phyloP scores from a whole-genome alignment of 1,140 invertebrate genomes.

The Octopus bimaculoides region DNA sequence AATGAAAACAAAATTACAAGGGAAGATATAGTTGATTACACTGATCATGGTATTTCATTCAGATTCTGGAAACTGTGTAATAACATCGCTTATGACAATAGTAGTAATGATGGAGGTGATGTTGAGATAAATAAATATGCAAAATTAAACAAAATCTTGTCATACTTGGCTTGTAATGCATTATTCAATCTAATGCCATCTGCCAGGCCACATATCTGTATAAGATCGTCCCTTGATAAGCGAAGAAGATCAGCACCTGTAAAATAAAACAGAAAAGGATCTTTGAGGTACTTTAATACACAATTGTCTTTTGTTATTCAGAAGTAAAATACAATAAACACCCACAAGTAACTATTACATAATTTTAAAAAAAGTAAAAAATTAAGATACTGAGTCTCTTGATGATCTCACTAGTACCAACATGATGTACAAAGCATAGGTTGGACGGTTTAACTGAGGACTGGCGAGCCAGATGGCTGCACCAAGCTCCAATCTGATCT shows the following conservation, averaged over 20 bases:
- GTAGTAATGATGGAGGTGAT: no score
- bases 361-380: no score
- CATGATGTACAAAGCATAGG: no score
- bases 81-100: not conserved
- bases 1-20: no score
- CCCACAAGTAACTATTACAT: no score
- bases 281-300: not conserved
- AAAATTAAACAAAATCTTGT: conserved; percentile 7
- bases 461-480: no score
- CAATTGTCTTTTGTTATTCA: not conserved
- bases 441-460: no score
- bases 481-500: no score
- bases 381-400: no score
- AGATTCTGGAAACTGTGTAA: not conserved
- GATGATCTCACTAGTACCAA: no score
- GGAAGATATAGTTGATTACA: no score
- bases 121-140: not conserved
- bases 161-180: conserved; percentile 70
- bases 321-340: not conserved
- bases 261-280: conserved; percentile 17
- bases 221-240: conserved; percentile 82
- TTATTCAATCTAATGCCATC: conserved; percentile 90
- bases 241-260: conserved; percentile 77
- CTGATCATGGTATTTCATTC: no score
- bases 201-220: conserved; percentile 89